Conservation (phyloP, 1,140 invertebrate species). For the Macrosteles quadrilineatus region DNA sequence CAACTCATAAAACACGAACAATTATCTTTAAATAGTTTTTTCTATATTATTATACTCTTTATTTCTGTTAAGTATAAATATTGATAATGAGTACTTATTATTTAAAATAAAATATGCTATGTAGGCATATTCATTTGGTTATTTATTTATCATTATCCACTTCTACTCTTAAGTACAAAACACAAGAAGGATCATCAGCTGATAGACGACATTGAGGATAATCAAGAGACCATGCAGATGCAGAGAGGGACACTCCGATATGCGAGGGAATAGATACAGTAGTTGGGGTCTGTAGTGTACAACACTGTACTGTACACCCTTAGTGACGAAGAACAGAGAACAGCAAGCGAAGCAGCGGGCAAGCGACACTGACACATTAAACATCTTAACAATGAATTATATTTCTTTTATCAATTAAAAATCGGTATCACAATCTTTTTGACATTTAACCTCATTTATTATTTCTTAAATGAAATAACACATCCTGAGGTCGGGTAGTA, state of each 20-base stretch:
- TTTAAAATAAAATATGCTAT: too few relatives aligned
- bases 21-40: too few relatives aligned
- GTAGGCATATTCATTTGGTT: too few relatives aligned
- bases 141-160: too few relatives aligned
- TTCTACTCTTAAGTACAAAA: too few relatives aligned
- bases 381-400: constrained; percentile 31
- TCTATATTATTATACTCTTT: too few relatives aligned
- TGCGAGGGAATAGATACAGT: constrained; percentile 24
- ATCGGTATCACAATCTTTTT: constrained; percentile 43
- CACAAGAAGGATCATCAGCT: neutral
- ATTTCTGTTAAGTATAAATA: too few relatives aligned
- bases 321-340: neutral
- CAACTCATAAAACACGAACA: neutral
- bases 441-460: constrained; percentile 37
- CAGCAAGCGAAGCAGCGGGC: constrained; percentile 4
- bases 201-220: constrained; percentile 30
- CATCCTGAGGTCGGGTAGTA: constrained; percentile 13
- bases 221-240: constrained; percentile 34
- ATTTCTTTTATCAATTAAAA: constrained; percentile 37
- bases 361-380: constrained; percentile 27
- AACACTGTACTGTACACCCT: too few relatives aligned
- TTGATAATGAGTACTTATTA: too few relatives aligned
- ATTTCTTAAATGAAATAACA: constrained; percentile 29
- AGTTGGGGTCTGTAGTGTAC: too few relatives aligned
- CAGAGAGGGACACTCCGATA: constrained; percentile 30